phyloP scores from a whole-genome alignment of 2,113 vertebrate genomes.

The Cyphomyrus discorhynchus region DNA sequence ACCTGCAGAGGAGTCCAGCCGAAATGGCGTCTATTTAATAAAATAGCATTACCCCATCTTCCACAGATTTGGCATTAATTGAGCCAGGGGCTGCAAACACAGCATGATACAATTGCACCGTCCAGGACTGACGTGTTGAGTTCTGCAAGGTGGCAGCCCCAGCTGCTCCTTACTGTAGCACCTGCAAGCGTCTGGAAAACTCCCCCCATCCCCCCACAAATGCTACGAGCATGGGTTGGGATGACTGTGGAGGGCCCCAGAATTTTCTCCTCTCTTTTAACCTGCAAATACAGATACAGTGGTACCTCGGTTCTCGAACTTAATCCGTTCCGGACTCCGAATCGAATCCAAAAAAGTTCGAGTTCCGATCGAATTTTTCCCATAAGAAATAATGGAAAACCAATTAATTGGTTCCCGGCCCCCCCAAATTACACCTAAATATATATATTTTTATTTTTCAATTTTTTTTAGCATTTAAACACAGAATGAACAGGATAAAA shows the following conservation, averaged over 20 bases:
- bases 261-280: background rate
- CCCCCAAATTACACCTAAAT: too few relatives aligned
- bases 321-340: too few relatives aligned
- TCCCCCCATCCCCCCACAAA: background rate
- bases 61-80: background rate
- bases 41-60: background rate
- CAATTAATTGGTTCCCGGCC: too few relatives aligned
- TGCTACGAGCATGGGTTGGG: background rate
- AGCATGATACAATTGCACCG: background rate
- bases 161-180: background rate
- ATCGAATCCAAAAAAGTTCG: too few relatives aligned
- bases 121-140: background rate
- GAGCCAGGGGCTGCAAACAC: background rate
- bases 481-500: too few relatives aligned
- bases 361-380: too few relatives aligned
- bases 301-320: too few relatives aligned
- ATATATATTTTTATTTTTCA: too few relatives aligned
- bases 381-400: too few relatives aligned
- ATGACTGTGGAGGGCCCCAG: background rate
- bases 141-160: background rate
- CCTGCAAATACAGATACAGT: background rate
- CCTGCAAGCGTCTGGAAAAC: background rate
- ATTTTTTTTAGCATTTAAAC: too few relatives aligned
- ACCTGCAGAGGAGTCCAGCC: background rate
- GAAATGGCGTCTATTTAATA: background rate